These are phyloP conservation scores for Eupithecia subumbrata DNA, from an alignment of 2,888 invertebrate species.

Conservation along the genomic window DNA sequence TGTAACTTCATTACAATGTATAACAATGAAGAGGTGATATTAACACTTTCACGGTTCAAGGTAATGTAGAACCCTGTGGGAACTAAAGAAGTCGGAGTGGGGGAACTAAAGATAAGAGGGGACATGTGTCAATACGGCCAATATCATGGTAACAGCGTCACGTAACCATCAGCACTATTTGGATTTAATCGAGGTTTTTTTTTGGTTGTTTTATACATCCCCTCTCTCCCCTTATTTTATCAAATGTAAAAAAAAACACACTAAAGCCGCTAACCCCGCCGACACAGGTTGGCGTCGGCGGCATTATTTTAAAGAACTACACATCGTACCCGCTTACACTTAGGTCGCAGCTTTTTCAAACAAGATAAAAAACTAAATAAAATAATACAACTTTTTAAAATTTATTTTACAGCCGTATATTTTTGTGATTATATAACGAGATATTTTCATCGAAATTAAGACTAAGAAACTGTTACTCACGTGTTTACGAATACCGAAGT, in stretches of 20 bases:
- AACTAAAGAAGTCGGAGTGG: neutral
- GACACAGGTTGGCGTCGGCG: neutral
- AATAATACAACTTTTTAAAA: neutral
- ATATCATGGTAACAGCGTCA: neutral
- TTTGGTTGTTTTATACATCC: neutral
- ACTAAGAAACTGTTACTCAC: neutral
- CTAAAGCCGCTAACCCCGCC: neutral
- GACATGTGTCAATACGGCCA: neutral
- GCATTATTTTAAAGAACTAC: neutral
- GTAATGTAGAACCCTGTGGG: neutral
- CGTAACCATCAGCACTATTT: neutral
- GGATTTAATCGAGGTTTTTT: neutral
- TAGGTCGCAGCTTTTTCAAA: neutral
- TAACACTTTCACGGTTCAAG: conserved; percentile 1
- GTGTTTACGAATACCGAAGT: neutral
- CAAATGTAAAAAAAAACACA: neutral
- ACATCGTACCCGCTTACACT: neutral
- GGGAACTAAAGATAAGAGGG: neutral
- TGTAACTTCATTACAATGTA: no score
- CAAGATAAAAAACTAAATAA: neutral
- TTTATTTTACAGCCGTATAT: neutral
- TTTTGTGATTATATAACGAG: neutral
- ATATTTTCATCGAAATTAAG: neutral
- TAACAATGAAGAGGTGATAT: neutral
- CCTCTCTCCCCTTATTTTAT: no score